Evolutionary conservation across 2,888 invertebrate species (phyloP), one percentile per base, ranked within the genome.

Genomic region (Caenorhabditis doughertyi): DNA sequence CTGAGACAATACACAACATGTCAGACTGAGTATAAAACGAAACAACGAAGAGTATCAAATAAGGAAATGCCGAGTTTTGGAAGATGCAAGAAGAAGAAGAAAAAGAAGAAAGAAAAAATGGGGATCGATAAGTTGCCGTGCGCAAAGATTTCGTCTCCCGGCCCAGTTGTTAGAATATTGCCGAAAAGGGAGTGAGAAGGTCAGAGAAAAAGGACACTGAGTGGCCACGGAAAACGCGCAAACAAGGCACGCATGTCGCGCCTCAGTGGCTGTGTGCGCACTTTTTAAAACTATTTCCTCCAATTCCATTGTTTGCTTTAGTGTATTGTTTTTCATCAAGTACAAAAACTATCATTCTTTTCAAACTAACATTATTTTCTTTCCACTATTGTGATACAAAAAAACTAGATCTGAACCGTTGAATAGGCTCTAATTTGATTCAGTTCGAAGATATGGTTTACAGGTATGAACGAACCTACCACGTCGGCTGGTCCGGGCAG

Each of bases 131-230:
- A 70, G 44, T 44, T 32, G 56, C 70, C 42, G 53, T 68, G 70
- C 55, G 55, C 32, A 39, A 56, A 70, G 70, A 70, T 70, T 70
- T 70, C 51, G 35, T 9, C 25, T 13, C 35, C 51, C 18, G 32
- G 29, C 49, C 51, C 25, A 51, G 51, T 11, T 44, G 44, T n/a
- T 44, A 35, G 44, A 29, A 44, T 53, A 64, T 65, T 65, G 49
- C 51, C 60, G 44, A 58, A 72, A 42, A 42, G 58, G 42, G 21
- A 58, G 47, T 35, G 35, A 32, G 67, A 35, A 73, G 29, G 44
- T 32, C 32, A 74, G 74, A 74, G 74, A 74, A 74, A 67, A 74
- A 72, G 49, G 65, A 58, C 58, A 56, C 58, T 13, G 32, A 47
- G 44, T 62, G 64, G 73, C 73, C 73, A 73, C 72, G 64, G 9